phyloP scores from a whole-genome alignment of 2,888 invertebrate species.

The Sminthurinus aureus region DNA sequence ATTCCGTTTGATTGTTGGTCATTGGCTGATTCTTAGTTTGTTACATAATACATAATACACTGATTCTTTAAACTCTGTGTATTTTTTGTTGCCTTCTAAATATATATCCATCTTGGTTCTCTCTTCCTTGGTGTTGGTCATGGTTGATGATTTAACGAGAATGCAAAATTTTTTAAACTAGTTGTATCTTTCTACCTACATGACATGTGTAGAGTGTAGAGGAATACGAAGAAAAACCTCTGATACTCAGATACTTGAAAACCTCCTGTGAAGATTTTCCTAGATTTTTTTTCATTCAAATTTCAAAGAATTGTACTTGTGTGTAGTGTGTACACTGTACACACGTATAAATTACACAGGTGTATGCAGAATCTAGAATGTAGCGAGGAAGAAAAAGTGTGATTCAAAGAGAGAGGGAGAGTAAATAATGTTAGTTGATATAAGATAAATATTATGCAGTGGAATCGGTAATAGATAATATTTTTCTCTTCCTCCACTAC shows the following conservation, averaged over 20 bases:
- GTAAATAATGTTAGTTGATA: not conserved
- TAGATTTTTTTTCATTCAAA: not conserved
- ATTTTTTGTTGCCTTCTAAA: not conserved
- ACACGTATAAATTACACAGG: not conserved
- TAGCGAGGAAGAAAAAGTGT: not conserved
- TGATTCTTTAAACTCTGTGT: not conserved
- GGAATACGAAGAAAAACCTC: too few species aligned
- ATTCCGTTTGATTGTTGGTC: not conserved
- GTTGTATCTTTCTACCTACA: not conserved
- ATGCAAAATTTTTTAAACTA: not conserved
- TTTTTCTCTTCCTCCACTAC: too few species aligned
- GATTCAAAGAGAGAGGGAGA: not conserved
- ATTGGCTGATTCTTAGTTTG: not conserved
- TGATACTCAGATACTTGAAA: not conserved
- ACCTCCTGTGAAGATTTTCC: not conserved
- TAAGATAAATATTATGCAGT: not conserved
- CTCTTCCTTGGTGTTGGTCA: constrained; percentile 2
- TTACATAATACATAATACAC: too few species aligned
- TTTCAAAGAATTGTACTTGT: too few species aligned
- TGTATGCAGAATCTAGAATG: not conserved
- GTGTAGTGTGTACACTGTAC: too few species aligned
- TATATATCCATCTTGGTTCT: not conserved
- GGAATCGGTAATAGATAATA: too few species aligned
- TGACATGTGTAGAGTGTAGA: too few species aligned
- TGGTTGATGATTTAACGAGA: constrained; percentile 10